These are phyloP conservation scores for Caenorhabditis sulstoni DNA, from an alignment of 2,888 invertebrate species.

Conservation along the genomic window DNA sequence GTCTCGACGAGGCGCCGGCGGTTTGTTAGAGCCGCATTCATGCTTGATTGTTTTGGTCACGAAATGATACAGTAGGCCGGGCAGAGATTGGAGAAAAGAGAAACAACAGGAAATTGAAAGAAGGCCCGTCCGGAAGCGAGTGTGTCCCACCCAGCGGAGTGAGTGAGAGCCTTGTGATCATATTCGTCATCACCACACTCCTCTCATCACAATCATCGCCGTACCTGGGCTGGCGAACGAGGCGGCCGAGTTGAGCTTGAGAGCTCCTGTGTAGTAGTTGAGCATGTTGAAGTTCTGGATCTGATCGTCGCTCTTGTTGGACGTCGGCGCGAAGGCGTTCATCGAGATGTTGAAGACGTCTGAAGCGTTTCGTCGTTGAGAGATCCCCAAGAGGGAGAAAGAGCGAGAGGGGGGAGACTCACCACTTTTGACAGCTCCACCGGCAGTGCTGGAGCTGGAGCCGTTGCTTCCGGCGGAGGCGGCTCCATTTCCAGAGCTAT, in stretches of 20 bases:
- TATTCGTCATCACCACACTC: background rate
- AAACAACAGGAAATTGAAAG: constrained; percentile 39
- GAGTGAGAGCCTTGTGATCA: background rate
- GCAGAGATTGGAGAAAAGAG: constrained; percentile 1
- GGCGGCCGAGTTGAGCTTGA: constrained; percentile 50
- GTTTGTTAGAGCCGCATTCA: constrained; percentile 58
- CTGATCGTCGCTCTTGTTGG: constrained; percentile 57
- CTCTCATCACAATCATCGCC: constrained; percentile 4
- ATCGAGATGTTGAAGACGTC: constrained; percentile 60
- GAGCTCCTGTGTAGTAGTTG: constrained; percentile 61
- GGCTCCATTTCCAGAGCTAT: constrained; percentile 47
- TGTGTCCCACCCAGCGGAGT: constrained; percentile 9
- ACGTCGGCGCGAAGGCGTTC: constrained; percentile 50
- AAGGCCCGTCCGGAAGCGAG: constrained; percentile 12
- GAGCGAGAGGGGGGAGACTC: constrained; percentile 6
- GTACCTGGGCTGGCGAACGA: constrained; percentile 55
- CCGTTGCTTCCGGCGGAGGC: constrained; percentile 44
- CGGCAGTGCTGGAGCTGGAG: constrained; percentile 31
- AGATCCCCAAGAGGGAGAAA: too few relatives aligned
- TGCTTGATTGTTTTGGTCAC: constrained; percentile 58
- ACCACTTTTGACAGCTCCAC: constrained; percentile 39
- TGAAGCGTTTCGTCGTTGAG: too few relatives aligned
- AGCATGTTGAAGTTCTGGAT: constrained; percentile 63
- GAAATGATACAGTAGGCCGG: constrained; percentile 41
- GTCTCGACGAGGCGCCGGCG: background rate